A percentile compares a stretch with the other conserved stretches of the same genome.
Conservation (phyloP, 2,888 invertebrate genomes). For the Rambutsinella grinnellia region DNA sequence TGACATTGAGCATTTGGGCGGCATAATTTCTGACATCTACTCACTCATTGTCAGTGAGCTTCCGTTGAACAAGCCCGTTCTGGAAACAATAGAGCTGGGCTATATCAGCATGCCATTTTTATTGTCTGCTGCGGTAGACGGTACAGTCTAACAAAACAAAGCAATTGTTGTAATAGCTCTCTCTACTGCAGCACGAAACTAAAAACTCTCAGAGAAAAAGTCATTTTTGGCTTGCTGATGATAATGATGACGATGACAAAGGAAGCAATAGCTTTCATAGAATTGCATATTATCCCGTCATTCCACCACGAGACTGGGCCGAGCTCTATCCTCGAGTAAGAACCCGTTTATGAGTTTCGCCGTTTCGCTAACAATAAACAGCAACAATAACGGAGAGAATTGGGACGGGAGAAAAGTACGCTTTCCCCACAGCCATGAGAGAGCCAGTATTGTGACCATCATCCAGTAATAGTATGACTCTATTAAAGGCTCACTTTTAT, state of each 20-base stretch:
- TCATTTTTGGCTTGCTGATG: neutral
- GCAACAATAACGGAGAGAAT: neutral
- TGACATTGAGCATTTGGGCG: neutral
- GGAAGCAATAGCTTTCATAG: neutral
- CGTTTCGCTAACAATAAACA: neutral
- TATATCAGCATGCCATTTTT: neutral
- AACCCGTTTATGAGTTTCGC: neutral
- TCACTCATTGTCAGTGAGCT: neutral
- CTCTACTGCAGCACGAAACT: neutral
- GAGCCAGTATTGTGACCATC: neutral
- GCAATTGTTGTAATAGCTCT: too few relatives aligned
- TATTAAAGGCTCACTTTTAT: neutral
- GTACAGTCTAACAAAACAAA: too few relatives aligned
- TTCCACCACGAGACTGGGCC: too few relatives aligned
- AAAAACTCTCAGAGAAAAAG: neutral
- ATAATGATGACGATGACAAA: neutral
- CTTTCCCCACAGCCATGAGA: neutral
- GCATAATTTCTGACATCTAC: neutral
- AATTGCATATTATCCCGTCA: neutral
- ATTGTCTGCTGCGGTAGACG: neutral
- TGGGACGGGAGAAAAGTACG: neutral
- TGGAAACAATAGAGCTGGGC: neutral
- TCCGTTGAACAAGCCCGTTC: neutral
- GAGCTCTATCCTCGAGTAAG: too few relatives aligned
- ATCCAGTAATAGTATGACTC: neutral